A percentile compares a stretch with the other conserved stretches of the same genome.
Conservation (phyloP, 2,113 vertebrate species). For the Rostratula benghalensis region DNA sequence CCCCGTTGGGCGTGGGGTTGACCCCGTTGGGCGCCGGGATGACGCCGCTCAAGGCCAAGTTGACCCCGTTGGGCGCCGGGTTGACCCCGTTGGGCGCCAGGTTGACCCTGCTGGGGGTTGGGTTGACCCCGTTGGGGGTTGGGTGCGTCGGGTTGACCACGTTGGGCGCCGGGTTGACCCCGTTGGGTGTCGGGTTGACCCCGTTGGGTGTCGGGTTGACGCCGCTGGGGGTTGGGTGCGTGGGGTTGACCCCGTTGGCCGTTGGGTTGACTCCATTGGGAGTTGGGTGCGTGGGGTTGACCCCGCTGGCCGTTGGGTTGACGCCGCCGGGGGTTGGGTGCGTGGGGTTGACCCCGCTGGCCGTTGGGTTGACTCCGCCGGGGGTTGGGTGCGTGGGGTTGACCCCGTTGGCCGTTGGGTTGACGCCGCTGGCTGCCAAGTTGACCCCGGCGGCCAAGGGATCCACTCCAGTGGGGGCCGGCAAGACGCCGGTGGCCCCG, state of each 20-base stretch:
- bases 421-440: not conserved
- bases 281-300: not conserved
- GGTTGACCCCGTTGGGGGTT: no score
- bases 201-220: not conserved
- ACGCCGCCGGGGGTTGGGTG: no score
- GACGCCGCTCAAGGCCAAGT: not conserved
- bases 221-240: not conserved
- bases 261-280: not conserved
- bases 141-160: not conserved
- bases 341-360: rapidly evolving
- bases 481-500: not conserved
- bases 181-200: not conserved
- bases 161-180: rapidly evolving
- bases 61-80: not conserved
- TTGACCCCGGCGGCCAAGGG: not conserved
- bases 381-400: rapidly evolving
- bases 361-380: no score
- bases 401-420: rapidly evolving
- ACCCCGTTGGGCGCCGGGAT: no score
- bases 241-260: no score
- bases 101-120: not conserved
- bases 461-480: not conserved
- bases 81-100: not conserved
- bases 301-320: not conserved
- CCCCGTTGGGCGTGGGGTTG: not conserved